Percentiles rank a stretch among this genome's conserved stretches.
Evolutionary conservation across 2,113 vertebrate genomes (phyloP).

Genomic region (Potamarius usumacintae): DNA sequence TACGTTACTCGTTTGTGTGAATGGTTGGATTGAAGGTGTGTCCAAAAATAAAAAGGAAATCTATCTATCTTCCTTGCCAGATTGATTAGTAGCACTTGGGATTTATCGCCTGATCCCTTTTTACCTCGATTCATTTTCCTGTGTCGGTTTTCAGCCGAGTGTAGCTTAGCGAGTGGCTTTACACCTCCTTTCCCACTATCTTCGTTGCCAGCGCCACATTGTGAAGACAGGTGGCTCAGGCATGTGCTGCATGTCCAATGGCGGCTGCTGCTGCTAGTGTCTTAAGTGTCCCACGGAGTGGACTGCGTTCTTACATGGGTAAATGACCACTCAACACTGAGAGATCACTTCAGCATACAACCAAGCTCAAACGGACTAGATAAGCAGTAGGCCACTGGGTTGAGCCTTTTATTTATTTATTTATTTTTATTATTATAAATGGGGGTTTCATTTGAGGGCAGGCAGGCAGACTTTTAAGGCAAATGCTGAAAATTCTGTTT

Average conservation of each 20-base stretch:
- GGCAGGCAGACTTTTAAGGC: no score
- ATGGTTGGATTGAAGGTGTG: not conserved
- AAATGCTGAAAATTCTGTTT: no score
- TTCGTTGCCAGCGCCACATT: slow-evolving; percentile 33
- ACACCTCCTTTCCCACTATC: slow-evolving; percentile 40
- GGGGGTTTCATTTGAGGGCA: no score
- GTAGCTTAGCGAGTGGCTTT: slow-evolving; percentile 46
- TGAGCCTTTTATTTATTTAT: no score
- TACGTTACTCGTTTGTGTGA: not conserved
- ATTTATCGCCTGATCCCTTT: slow-evolving; percentile 19
- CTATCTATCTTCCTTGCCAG: not conserved
- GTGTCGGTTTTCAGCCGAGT: not conserved
- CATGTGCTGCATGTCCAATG: slow-evolving; percentile 53
- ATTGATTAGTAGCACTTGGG: slow-evolving; percentile 35
- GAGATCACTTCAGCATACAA: slow-evolving; percentile 21
- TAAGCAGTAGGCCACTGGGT: not conserved
- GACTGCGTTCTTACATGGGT: not conserved
- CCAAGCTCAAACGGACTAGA: not conserved
- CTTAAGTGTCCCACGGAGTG: slow-evolving; percentile 58
- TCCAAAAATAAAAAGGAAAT: not conserved
- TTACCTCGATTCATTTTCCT: slow-evolving; percentile 12
- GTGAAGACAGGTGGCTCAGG: slow-evolving; percentile 65
- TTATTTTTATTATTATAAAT: no score
- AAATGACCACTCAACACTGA: not conserved
- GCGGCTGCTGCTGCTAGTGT: slow-evolving; percentile 33